A percentile compares a stretch with the other conserved stretches of the same genome.
Evolutionary conservation across 2,797 vertebrate species (phyloP).

Genomic region (Pseudochirops cupreus): DNA sequence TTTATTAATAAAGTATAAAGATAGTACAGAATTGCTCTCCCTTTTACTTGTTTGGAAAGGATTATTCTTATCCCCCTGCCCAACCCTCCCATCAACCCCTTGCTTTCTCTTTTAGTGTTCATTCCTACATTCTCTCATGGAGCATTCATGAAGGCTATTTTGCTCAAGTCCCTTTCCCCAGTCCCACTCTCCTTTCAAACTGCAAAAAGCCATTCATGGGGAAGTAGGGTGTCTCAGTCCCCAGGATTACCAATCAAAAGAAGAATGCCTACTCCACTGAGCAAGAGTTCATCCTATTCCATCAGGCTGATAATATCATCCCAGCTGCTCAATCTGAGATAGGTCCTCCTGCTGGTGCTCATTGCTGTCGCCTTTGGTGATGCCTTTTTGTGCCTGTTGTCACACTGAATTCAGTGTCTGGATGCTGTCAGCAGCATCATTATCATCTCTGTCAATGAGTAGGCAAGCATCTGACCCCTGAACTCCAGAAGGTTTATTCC

Average conservation of each 20-base stretch:
- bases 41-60: neutral
- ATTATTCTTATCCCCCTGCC: neutral
- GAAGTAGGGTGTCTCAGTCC: slow-evolving; percentile 33
- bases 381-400: slow-evolving; percentile 69
- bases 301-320: slow-evolving; percentile 49
- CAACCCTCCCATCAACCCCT: neutral
- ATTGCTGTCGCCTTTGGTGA: slow-evolving; percentile 67
- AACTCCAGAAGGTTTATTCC: slow-evolving; percentile 50
- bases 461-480: slow-evolving; percentile 60
- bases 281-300: slow-evolving; percentile 46
- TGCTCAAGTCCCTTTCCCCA: neutral
- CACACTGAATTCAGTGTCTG: slow-evolving; percentile 36
- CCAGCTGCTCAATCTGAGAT: slow-evolving; percentile 52
- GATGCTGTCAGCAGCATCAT: slow-evolving; percentile 55
- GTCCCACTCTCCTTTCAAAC: slow-evolving; percentile 9
- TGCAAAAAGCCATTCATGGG: slow-evolving; percentile 21
- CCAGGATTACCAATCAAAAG: slow-evolving; percentile 54
- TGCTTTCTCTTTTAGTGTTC: neutral
- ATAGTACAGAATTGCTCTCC: neutral
- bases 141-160: slow-evolving; percentile 31
- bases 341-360: slow-evolving; percentile 64
- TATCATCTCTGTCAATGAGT: slow-evolving; percentile 52
- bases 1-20: neutral
- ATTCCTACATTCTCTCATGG: neutral
- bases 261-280: slow-evolving; percentile 43